These are phyloP conservation scores for Equus quagga DNA, from an alignment of 2,113 vertebrate species.

Conservation along the genomic window DNA sequence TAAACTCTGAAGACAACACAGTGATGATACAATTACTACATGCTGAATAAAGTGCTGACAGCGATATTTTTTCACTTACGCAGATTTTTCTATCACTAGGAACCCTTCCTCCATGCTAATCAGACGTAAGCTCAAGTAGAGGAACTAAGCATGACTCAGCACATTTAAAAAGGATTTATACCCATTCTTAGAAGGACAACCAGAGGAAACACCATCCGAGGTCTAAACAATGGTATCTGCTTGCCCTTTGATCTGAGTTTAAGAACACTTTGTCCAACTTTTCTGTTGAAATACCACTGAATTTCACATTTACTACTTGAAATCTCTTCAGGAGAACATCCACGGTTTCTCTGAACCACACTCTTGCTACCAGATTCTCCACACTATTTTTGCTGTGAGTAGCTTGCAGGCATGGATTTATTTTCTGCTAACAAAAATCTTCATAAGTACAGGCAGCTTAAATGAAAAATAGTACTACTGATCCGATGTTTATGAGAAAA, in stretches of 20 bases:
- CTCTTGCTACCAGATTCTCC: conserved; percentile 13
- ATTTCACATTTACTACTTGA: conserved; percentile 55
- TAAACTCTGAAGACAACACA: not conserved
- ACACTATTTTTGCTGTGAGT: not conserved
- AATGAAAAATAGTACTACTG: conserved; percentile 35
- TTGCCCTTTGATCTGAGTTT: conserved; percentile 74
- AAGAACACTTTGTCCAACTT: conserved; percentile 73
- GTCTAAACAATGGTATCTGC: conserved; percentile 79
- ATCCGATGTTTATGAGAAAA: conserved; percentile 56
- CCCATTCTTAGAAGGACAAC: conserved; percentile 76
- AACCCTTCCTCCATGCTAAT: not conserved
- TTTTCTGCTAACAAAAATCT: conserved; percentile 66
- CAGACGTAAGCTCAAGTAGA: conserved; percentile 13
- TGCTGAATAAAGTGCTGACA: not conserved
- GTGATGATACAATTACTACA: not conserved
- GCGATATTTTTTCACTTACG: not conserved
- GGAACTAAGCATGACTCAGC: conserved; percentile 76
- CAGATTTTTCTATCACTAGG: not conserved
- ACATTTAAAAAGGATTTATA: conserved; percentile 70
- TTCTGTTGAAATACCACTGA: conserved; percentile 51
- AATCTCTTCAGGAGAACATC: conserved; percentile 7
- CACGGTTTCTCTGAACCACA: not conserved
- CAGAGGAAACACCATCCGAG: conserved; percentile 69
- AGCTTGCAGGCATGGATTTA: conserved; percentile 33
- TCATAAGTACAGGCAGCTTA: conserved; percentile 24